Evolutionary conservation across 2,888 invertebrate genomes (phyloP), one percentile per base, ranked within the genome.

Genomic region (Eucriotettix oculatus): DNA sequence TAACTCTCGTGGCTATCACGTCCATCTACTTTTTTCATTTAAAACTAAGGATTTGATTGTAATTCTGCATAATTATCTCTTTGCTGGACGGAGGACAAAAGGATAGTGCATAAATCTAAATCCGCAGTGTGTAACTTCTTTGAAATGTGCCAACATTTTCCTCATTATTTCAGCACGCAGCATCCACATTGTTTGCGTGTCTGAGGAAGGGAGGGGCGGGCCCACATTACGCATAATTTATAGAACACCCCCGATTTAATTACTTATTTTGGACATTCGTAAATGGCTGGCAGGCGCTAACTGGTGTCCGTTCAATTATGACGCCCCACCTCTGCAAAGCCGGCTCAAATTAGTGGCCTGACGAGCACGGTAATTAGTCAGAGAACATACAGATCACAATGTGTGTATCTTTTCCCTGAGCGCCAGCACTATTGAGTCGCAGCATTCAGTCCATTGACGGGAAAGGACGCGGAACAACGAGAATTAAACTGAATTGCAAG

Each of bases 401-500:
- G 60, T 57, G 60, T 60, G 57, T 57, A 60, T 60, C 60, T 60
- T 60, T 60, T 60, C 57, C 56, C 60, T 59, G 54, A 54, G 54
- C 40, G 54, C 54, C 54, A 12, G 40, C 17, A 48, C 52, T 16
- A 48, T 57, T 57, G 57, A 57, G 14, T 16, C 41, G 16, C 52
- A 14, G 44, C 17, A 44, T 48, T 57, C 48, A 57, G 53, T 43
- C 57, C 55, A 60, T 62, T 58, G 57, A 60, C 42, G 52, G 52
- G 59, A 58, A 60, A 56, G 62, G 62, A 59, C 40, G 60, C 59
- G 61, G 59, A 61, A 63, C 61, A 63, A 63, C 61, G 63, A 57
- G 59, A 60, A 60, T 60, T 60, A 60, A 62, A 62, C 59, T 60
- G 62, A 62, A 62, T 62, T 44, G 60, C 62, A 60, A 60, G 56